Base-by-base conservation (phyloP, 2,113 vertebrate species). In the Syrrhaptes paradoxus region DNA sequence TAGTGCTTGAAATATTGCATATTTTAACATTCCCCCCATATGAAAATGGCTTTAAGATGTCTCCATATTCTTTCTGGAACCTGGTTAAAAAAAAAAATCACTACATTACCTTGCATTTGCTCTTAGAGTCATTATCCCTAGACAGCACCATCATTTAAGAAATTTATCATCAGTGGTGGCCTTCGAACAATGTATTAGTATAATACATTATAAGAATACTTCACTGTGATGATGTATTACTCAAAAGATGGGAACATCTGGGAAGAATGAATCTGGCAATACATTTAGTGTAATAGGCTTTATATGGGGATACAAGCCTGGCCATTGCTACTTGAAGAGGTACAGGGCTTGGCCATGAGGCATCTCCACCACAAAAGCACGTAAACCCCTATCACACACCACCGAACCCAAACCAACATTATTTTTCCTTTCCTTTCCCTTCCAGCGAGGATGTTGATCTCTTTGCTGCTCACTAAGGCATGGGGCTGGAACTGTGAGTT, bases 111-210 rank as follows among this genome's bases (percentile, higher is more conserved):
- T 97, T 97, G 95, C 97, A 97, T 98, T 97, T 98, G 98, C 97
- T 97, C 97, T 97, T 96, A 97, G 76, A 97, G 97, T 97, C 97
- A 97, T 98, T 98, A 98, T 98, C 96, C 96, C 96, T 32, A 93
- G 98, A 98, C 97, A 98, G 97, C 97, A 96, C 97, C 93, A 97
- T 98, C 97, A 97, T 98, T 98, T 98, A 97, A 97, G 97, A 98
- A 97, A 98, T 98, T 97, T 97, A 98, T 98, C 97, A 98, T 98
- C 96, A 85, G 84, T 34, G 62, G 96, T 97, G 97, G 97, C 97
- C 97, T 98, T 98, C 89, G 61, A 97, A 97, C 96, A 96, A 97
- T 96, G 96, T 97, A 98, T 98, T 97, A 98, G 96, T 93, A 94
- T 95, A 97, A 98, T 98, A 97, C 85, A 97, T 98, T 98, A 97